Percentiles rank a stretch among this genome's conserved stretches.
phyloP scores from a whole-genome alignment of 2,888 invertebrate species.

The Esperia sulphurella region DNA sequence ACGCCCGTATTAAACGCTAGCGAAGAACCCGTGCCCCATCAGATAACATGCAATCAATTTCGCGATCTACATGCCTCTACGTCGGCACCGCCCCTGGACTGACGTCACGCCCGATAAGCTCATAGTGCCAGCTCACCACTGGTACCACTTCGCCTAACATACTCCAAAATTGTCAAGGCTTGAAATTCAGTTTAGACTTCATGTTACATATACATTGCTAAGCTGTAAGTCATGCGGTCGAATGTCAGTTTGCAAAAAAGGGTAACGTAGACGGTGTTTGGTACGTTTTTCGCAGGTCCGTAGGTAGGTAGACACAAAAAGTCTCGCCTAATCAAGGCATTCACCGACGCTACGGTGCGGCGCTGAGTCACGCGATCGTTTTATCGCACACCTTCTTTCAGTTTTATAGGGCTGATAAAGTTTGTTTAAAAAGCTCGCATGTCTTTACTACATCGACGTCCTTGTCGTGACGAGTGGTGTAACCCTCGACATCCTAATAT shows the following conservation, averaged over 20 bases:
- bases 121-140: slow-evolving; percentile 68
- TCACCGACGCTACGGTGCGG: slow-evolving; percentile 55
- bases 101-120: slow-evolving; percentile 71
- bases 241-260: no score
- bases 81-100: slow-evolving; percentile 71
- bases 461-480: slow-evolving; percentile 68
- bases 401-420: slow-evolving; percentile 72
- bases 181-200: slow-evolving; percentile 20
- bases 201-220: no score
- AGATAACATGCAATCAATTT: slow-evolving; percentile 78
- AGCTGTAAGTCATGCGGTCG: no score
- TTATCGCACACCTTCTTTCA: slow-evolving; percentile 74
- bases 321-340: slow-evolving; percentile 66
- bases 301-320: slow-evolving; percentile 29
- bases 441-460: slow-evolving; percentile 65
- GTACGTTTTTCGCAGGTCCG: slow-evolving; percentile 13
- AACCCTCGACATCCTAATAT: slow-evolving; percentile 55
- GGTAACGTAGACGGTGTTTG: neutral
- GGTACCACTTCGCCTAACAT: slow-evolving; percentile 55
- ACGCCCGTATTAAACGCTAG: slow-evolving; percentile 75
- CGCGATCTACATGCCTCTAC: slow-evolving; percentile 77
- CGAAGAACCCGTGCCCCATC: slow-evolving; percentile 76
- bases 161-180: slow-evolving; percentile 26
- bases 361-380: slow-evolving; percentile 72
- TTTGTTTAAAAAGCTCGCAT: slow-evolving; percentile 75